Base-by-base conservation (phyloP, 2,888 invertebrate species). In the Trachelus iudaicus region DNA sequence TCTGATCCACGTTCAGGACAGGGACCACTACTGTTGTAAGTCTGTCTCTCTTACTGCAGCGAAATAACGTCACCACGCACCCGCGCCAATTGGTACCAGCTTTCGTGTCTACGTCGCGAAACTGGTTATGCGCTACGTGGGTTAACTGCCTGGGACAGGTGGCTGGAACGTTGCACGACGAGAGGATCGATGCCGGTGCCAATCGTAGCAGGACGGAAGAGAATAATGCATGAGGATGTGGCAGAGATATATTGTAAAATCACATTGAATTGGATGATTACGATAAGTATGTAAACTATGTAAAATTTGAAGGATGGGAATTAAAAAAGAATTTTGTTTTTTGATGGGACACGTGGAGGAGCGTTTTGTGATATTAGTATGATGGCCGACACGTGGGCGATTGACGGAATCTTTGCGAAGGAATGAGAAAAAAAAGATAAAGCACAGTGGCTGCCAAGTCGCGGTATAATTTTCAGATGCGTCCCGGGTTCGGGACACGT, bases 121-220 rank as follows among this genome's bases (percentile, higher is more conserved):
- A 84, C 84, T 82, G 83, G 83, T 84, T 84, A 83, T 82, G 83
- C 83, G 82, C 81, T 84, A 81, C 83, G 83, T 79, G 80, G 81
- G 78, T 83, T 83, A 82, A 84, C 77, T 81, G 83, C 77, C 78
- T 76, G 81, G 79, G 83, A 83, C 84, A 84, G 84, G 84, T 84
- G 83, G 82, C 82, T 79, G 73, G 80, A 80, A 83, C 83, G 79
- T 79, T 76, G 79, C 35, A 76, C 68, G 78, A 74, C 80, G 75
- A 74, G 76, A 79, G 56, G 56, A 56, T 56, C 23, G 56, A 56
- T 56, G 56, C 56, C 23, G 56, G 23, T 56, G 56, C 56, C 56
- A 56, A 56, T 56, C 56, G 56, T 56, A 23, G 15, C 56, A 56
- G 56, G 56, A 56, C 56, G 56, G 23, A 56, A 56, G 56, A 56